A percentile compares a stretch with the other conserved stretches of the same genome.
These are phyloP conservation scores for Ctenomys sociabilis DNA, from an alignment of 2,113 vertebrate genomes.

Conservation along the genomic window DNA sequence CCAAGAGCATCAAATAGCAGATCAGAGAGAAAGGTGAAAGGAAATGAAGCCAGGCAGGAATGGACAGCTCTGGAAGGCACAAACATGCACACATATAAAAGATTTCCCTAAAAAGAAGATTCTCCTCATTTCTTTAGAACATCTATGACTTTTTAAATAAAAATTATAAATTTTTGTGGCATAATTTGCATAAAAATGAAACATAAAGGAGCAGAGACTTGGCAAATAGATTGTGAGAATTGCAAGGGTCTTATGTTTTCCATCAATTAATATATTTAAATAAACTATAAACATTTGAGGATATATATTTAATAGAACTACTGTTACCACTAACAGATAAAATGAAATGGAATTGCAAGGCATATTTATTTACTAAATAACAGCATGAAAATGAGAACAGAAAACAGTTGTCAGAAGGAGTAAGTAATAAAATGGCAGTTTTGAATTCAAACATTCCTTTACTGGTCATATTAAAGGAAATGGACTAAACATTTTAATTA, in stretches of 20 bases:
- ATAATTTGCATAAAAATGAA: background rate
- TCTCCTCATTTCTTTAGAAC: background rate
- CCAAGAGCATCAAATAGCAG: background rate
- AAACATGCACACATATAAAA: background rate
- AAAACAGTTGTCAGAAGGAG: background rate
- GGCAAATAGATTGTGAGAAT: background rate
- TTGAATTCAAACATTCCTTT: background rate
- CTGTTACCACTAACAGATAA: background rate
- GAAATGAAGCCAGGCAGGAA: background rate
- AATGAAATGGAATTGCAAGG: background rate
- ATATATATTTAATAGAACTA: background rate
- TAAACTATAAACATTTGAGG: background rate
- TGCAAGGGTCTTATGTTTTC: background rate
- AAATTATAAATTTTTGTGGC: background rate
- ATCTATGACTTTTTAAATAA: background rate
- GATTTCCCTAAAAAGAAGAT: background rate
- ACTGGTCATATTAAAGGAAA: background rate
- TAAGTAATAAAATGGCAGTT: background rate
- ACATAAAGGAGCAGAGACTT: background rate
- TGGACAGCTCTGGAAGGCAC: background rate
- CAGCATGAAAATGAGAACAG: background rate
- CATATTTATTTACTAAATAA: background rate
- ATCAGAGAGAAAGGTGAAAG: background rate
- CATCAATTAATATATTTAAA: background rate
- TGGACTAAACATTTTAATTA: background rate